These are phyloP conservation scores for Apostichopus parvimensis DNA, from an alignment of 35 echinoderm and acorn worm genomes.

Conservation along the genomic window DNA sequence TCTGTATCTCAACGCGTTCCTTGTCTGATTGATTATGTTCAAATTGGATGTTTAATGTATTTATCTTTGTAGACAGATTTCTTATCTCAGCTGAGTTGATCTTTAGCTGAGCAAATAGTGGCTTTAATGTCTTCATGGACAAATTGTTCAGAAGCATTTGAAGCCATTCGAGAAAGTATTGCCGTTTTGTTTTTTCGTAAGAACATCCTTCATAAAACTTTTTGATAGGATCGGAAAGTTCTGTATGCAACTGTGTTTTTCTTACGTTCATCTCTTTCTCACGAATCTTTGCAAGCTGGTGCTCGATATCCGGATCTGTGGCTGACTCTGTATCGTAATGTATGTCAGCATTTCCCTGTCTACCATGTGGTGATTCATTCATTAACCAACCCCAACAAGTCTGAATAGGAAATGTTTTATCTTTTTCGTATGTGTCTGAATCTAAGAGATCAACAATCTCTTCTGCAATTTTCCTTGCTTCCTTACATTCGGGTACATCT, in stretches of 20 bases:
- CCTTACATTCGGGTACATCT: neutral
- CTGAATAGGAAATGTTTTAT: neutral
- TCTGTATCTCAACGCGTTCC: neutral
- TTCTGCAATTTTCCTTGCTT: neutral
- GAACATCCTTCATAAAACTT: no score
- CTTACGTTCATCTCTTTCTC: neutral
- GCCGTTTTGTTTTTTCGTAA: neutral
- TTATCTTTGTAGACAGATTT: neutral
- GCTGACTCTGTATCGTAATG: neutral
- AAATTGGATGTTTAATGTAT: neutral
- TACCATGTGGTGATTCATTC: neutral
- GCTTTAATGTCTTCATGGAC: neutral
- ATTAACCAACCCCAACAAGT: neutral
- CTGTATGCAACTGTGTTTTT: neutral
- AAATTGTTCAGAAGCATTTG: neutral
- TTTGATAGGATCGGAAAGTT: neutral
- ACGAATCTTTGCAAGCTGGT: neutral
- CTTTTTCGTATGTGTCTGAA: neutral
- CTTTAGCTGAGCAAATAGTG: neutral
- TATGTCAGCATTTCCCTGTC: neutral
- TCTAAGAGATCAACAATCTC: neutral
- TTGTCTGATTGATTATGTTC: neutral
- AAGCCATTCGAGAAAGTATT: constrained; percentile 6
- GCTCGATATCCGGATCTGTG: neutral
- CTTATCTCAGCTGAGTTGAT: neutral